Base-by-base conservation (phyloP, 2,888 invertebrate species). In the Nomada fucata region DNA sequence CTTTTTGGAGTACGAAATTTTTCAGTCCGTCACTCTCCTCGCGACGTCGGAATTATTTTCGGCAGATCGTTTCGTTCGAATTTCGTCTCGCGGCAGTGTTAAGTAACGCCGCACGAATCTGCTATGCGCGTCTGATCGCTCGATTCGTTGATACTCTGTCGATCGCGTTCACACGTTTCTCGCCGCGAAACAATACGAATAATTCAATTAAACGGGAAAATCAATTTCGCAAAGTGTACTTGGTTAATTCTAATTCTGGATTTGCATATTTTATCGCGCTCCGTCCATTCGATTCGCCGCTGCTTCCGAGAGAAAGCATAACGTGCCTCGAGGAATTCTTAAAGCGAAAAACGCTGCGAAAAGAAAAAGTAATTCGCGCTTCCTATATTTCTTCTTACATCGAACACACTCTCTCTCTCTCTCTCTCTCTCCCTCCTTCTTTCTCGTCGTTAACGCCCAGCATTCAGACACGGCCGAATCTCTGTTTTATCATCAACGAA, bases 401-500 rank as follows among this genome's bases (percentile, higher is more conserved):
- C 36, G 20, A 23, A 20, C 29, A 10, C 20, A 10, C 67, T 20
- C 36, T 10, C 2, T 53, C 15, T 13, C 2, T 4, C 20, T n/a
- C 11, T 18, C 23, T 29, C 26, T 47, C 29, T 11, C 42, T n/a
- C n/a, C 3, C 29, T 70, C 5, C 18, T 18, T 60, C 36, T 36
- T 9, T 15, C 18, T 47, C 26, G 23, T 64, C 23, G 23, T 71
- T 61, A 61, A 42, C 26, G 52, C 18, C 7, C 11, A 18, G 15
- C 64, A 60, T 60, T 71, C 50, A 61, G 23, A 20, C 72, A 64
- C 42, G n/a, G 15, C 55, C 55, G 64, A 55, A 64, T 57, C 44
- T 36, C 44, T 29, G 53, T 64, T 64, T 64, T 18, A 73, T 64
- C 55, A 9, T 9, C 42, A 36, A 63, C 71, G 64, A 73, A 73